Base-by-base conservation (phyloP, 2,113 vertebrate species). In the Carlito syrichta region DNA sequence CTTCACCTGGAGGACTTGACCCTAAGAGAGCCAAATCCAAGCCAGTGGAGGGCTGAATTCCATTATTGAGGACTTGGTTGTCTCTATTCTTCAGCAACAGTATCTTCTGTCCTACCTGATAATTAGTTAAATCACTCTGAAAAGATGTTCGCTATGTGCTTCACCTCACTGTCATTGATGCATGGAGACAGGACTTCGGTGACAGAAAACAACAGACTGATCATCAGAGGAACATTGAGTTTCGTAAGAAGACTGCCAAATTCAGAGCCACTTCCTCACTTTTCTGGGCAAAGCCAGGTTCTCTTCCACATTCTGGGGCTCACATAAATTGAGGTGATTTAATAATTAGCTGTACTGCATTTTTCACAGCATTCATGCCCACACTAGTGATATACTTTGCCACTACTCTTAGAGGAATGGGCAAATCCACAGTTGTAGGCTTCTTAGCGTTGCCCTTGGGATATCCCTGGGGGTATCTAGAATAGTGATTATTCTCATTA, bases 81-180 rank as follows among this genome's bases (percentile, higher is more conserved):
- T 50, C 14, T 27, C 5, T 32, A 9, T 32, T 27, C 32, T 45
- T 13, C 2, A 11, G n/a, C 69, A 13, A 6, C 1, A 1, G 16
- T 32, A 8, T 40, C 25, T 38, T 35, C 48, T 8, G 3, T 2
- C 38, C 20, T 0, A n/a, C 32, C n/a, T 5, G 23, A 38, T 7
- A 22, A 27, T 35, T 4, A 22, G n/a, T 35, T 4, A 22, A 20
- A 22, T 66, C 6, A 4, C 43, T 30, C 22, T 27, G 76, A 38
- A 3, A 54, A 45, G n/a, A 13, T 11, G 5, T 63, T 6, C 3
- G 10, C 3, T 11, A 16, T 5, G 22, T 50, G 79, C 56, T 62
- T 5, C 19, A 0, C 10, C 27, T 30, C n/a, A 20, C 23, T 27
- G 0, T 1, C 2, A 13, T 2, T 1, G 56, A n/a, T 25, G 8